Evolutionary conservation across 2,113 vertebrate genomes (phyloP), one percentile per base, ranked within the genome.

Genomic region (Melanostigma gelatinosum): DNA sequence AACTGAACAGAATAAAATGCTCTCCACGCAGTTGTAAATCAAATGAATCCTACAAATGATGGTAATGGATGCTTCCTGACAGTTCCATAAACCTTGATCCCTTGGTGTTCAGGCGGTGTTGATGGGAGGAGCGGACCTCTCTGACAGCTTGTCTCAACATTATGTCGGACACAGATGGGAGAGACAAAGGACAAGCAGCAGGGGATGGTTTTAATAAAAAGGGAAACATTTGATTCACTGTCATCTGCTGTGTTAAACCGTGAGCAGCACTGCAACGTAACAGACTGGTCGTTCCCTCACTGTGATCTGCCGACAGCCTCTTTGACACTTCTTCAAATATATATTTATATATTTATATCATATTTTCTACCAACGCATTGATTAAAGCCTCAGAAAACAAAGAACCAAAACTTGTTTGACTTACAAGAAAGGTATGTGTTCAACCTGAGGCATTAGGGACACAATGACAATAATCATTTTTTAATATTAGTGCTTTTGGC

Each of bases 91-190:
- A 32, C 42, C 27, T 48, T 32, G 44, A 73, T 67, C 65, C 15
- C 20, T 18, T 1, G 32, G 15, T 64, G 64, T 79, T 65, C 38
- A 46, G 69, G 38, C 1, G 12, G n/a, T 48, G 73, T 85, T 6
- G 29, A 6, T 36, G 54, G 72, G 12, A 36, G 46, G 42, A 77
- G 72, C 87, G 87, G 85, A 86, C 81, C 84, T 85, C 71, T 38
- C 27, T 83, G 89, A 89, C 87, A 80, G 84, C 73, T 83, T 66
- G 83, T 86, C 85, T 83, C 44, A 66, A 80, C 87, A 80, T 71
- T 40, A 71, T 86, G 87, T 77, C 57, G 69, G 67, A 79, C 69
- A 62, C 84, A 80, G 87, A 86, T 81, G 75, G 76, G 20, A 58
- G 55, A 65, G 65, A 89, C 81, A 82, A 85, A 61, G 65, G 69